A percentile compares a stretch with the other conserved stretches of the same genome.
phyloP scores from a whole-genome alignment of 2,797 vertebrate genomes.

The Nasua narica region DNA sequence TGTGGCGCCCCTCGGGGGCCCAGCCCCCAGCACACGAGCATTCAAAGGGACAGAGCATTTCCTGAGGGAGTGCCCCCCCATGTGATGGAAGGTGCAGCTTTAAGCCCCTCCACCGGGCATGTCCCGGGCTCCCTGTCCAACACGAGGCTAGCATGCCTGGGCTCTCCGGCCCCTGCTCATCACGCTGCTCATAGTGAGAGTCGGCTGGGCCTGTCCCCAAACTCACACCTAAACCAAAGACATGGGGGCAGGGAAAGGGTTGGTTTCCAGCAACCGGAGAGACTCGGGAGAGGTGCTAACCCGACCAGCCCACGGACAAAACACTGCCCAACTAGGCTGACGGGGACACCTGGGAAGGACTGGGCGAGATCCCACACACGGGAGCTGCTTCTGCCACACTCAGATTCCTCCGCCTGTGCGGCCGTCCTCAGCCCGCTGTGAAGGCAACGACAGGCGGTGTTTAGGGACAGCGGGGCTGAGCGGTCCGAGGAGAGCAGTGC shows the following conservation, averaged over 20 bases:
- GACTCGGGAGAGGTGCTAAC: background rate
- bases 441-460: background rate
- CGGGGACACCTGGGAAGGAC: background rate
- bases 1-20: background rate
- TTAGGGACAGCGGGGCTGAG: background rate
- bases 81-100: background rate
- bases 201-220: background rate
- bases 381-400: background rate
- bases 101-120: fast-evolving
- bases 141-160: background rate
- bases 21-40: background rate
- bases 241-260: background rate
- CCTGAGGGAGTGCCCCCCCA: background rate
- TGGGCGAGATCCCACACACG: background rate
- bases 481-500: background rate
- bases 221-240: background rate
- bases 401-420: background rate
- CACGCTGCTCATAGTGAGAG: background rate
- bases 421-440: background rate
- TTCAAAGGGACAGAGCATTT: background rate
- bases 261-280: background rate
- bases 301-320: background rate
- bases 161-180: background rate
- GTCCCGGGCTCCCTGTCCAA: background rate
- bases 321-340: background rate